Conservation (phyloP, 2,888 invertebrate genomes). For the Rhynchonema sp. region DNA sequence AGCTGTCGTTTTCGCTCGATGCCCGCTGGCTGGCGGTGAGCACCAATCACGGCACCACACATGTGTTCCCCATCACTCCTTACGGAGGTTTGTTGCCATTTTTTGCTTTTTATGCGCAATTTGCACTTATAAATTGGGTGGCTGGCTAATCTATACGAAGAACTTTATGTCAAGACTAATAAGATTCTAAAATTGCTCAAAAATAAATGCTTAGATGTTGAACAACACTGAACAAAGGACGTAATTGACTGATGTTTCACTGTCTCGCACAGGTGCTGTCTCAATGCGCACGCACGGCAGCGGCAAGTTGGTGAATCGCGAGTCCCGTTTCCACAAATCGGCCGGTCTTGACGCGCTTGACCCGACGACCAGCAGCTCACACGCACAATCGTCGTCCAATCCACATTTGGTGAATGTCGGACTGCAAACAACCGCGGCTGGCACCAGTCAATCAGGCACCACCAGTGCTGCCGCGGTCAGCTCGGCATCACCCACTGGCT, state of each 20-base stretch:
- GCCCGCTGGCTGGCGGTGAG: slow-evolving; percentile 87
- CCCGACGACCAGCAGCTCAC: no score
- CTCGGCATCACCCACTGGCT: no score
- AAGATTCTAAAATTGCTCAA: no score
- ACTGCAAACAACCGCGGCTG: not conserved
- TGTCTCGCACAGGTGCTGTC: slow-evolving; percentile 54
- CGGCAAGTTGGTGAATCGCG: slow-evolving; percentile 69
- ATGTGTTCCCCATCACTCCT: slow-evolving; percentile 86
- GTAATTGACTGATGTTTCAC: slow-evolving; percentile 1
- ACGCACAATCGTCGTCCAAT: no score
- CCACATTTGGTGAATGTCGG: not conserved
- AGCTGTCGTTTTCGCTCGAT: slow-evolving; percentile 74
- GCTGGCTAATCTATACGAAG: no score
- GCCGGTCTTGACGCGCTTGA: not conserved
- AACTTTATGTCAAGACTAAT: no score
- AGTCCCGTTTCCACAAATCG: slow-evolving; percentile 56
- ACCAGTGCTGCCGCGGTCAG: no score
- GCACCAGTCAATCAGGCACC: no score
- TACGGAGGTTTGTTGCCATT: slow-evolving; percentile 43
- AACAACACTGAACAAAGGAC: slow-evolving; percentile 1
- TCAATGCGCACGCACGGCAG: slow-evolving; percentile 84
- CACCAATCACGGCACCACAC: slow-evolving; percentile 76
- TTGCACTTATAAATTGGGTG: no score
- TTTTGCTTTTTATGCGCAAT: no score
- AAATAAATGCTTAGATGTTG: slow-evolving; percentile 1